Percentiles rank a stretch among this genome's conserved stretches.
phyloP scores from a whole-genome alignment of 1,140 invertebrate genomes.

The Ceratina japonica region DNA sequence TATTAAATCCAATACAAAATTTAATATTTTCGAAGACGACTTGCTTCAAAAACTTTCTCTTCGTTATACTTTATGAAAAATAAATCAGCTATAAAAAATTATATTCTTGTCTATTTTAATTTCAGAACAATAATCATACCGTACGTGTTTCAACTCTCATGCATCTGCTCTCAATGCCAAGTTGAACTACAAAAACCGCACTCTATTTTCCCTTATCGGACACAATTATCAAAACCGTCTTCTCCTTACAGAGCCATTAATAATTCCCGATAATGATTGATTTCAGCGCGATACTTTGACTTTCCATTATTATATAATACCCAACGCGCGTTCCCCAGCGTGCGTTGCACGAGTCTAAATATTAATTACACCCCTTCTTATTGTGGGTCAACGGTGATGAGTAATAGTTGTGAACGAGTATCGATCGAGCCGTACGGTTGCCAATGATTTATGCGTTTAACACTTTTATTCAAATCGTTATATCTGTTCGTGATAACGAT shows the following conservation, averaged over 20 bases:
- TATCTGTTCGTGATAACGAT: slow-evolving; percentile 5
- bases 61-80: too few relatives aligned
- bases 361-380: slow-evolving; percentile 16
- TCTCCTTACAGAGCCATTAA: neutral
- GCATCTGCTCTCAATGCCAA: neutral
- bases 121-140: neutral
- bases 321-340: neutral
- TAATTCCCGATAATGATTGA: slow-evolving; percentile 1
- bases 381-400: slow-evolving; percentile 4
- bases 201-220: neutral
- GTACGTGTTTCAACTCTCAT: neutral
- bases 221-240: slow-evolving; percentile 1
- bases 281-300: neutral
- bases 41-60: too few relatives aligned
- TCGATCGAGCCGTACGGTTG: neutral
- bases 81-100: too few relatives aligned
- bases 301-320: slow-evolving; percentile 6
- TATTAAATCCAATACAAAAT: too few relatives aligned
- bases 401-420: neutral
- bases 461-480: slow-evolving; percentile 20
- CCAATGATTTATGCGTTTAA: slow-evolving; percentile 17
- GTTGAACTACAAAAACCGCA: neutral
- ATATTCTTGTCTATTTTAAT: neutral
- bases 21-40: too few relatives aligned
- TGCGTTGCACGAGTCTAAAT: neutral